A percentile compares a stretch with the other conserved stretches of the same genome.
Conservation (phyloP, 2,888 invertebrate species). For the Sepiola atlantica region DNA sequence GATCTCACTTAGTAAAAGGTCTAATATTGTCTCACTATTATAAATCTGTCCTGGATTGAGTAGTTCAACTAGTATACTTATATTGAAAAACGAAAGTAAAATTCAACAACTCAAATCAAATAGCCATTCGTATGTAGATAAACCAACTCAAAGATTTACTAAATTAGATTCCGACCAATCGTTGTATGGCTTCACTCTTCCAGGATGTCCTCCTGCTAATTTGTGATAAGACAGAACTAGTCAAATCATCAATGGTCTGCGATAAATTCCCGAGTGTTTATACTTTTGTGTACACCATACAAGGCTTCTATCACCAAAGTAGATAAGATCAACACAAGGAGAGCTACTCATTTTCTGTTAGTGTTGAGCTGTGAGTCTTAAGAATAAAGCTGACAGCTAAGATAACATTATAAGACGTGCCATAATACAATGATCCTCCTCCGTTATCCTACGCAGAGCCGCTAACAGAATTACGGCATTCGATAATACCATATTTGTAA, state of each 20-base stretch:
- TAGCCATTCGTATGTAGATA: not conserved
- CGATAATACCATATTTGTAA: not conserved
- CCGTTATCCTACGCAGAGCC: not conserved
- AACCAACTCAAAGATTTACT: not conserved
- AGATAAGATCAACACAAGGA: not conserved
- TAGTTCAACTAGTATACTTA: not conserved
- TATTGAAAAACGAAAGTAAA: not conserved
- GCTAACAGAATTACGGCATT: not conserved
- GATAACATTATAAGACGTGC: not conserved
- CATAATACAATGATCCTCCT: not conserved
- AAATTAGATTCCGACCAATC: not conserved
- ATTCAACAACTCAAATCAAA: not conserved
- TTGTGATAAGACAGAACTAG: not conserved
- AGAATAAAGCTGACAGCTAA: not conserved
- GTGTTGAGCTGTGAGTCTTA: not conserved
- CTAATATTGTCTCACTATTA: too few species aligned
- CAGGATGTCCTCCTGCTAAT: not conserved
- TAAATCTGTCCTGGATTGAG: too few species aligned
- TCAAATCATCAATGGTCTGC: not conserved
- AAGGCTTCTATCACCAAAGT: not conserved
- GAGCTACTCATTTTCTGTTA: not conserved
- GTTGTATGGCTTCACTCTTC: not conserved
- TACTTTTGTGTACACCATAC: conserved; percentile 32
- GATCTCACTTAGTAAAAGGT: too few species aligned
- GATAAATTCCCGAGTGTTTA: not conserved